These are phyloP conservation scores for Oreochromis mossambicus DNA, from an alignment of 2,797 vertebrate genomes.

Conservation along the genomic window DNA sequence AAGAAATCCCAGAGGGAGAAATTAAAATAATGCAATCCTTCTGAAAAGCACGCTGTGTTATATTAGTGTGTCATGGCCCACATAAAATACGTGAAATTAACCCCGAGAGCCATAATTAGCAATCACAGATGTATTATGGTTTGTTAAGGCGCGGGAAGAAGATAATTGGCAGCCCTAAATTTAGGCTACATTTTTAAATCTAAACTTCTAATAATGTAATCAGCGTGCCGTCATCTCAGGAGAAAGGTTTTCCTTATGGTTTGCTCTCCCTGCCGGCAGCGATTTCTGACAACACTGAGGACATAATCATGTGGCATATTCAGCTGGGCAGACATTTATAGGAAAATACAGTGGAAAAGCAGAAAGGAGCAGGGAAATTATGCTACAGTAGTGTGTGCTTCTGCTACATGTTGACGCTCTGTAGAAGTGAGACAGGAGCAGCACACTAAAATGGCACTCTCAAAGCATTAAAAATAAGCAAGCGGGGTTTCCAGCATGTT, in stretches of 20 bases:
- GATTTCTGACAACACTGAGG: background rate
- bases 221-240: background rate
- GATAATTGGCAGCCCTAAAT: slow-evolving; percentile 22
- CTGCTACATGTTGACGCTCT: background rate
- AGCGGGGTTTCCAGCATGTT: slow-evolving; percentile 8
- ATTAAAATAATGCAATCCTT: slow-evolving; percentile 58
- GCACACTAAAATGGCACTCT: background rate
- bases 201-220: slow-evolving; percentile 9
- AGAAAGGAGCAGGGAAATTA: background rate
- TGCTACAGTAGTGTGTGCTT: background rate
- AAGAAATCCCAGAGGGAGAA: slow-evolving; percentile 38
- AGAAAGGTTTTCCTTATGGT: background rate
- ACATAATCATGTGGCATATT: background rate
- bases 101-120: slow-evolving; percentile 57
- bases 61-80: slow-evolving; percentile 61
- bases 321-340: background rate
- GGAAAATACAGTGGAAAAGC: background rate
- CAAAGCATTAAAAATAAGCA: background rate
- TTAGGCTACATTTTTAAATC: slow-evolving; percentile 1
- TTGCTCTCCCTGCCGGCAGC: background rate
- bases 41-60: slow-evolving; percentile 48
- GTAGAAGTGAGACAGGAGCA: background rate
- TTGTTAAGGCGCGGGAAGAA: background rate
- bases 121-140: slow-evolving; percentile 31
- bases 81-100: slow-evolving; percentile 64